Base-by-base conservation (phyloP, 2,113 vertebrate genomes). In the Myotis davidii region DNA sequence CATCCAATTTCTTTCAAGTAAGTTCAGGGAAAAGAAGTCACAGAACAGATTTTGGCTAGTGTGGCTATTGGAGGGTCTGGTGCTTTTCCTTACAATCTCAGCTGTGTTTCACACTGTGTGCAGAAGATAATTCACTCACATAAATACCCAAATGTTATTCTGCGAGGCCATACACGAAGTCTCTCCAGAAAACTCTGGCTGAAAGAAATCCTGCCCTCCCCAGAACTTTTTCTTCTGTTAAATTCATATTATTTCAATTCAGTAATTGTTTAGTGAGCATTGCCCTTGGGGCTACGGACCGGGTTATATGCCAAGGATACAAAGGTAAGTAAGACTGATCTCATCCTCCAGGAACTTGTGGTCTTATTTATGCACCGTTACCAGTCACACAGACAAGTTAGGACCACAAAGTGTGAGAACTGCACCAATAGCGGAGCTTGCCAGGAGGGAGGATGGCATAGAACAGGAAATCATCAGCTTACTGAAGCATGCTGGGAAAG, bases 391-490 rank as follows among this genome's bases (percentile, higher is more conserved):
- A 45, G 50, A 59, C n/a, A 67, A 42, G 23, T 48, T 37, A n/a
- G 45, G 23, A n/a, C 21, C 74, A 67, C 39, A 13, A 84, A 25
- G 37, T 6, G 52, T n/a, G 52, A 56, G 17, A 6, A 12, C 17
- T 1, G 4, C 27, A 65, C 27, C 34, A 27, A 21, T 0, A 59
- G 50, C 59, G 10, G n/a, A 6, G 1, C 5, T 27, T 45, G 39
- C 23, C 11, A 34, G 79, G 42, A 50, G 18, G 94, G 67, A 65
- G 45, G 52, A 11, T 6, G 32, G 21, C 21, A 0, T 29, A 25
- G 23, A 39, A 16, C 42, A 42, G 70, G 27, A 65, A 74, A 18
- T n/a, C 59, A 9, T 34, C 34, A 25, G 18, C n/a, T 25, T 12
- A 17, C 14, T 0, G 42, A 29, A 74, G 88, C 29, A 27, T 32